Conservation (phyloP, 2,888 invertebrate genomes). For the Tinea pellionella region DNA sequence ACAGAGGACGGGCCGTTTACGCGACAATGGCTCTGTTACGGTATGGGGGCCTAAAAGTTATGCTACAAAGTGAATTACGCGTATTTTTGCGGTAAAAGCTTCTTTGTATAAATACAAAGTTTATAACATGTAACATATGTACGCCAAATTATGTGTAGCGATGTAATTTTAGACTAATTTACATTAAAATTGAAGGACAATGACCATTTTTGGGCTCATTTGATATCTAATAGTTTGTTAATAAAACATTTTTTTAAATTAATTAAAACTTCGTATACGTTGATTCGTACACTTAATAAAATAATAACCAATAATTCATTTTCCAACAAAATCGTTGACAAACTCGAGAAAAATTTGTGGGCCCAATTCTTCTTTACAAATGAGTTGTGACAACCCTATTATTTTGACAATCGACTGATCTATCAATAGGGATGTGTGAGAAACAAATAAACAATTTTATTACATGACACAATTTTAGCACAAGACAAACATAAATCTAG, state of each 20-base stretch:
- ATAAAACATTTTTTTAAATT: too few relatives aligned
- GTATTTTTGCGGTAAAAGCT: not conserved
- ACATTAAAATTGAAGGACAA: too few relatives aligned
- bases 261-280: too few relatives aligned
- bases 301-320: too few relatives aligned
- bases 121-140: not conserved
- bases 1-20: not conserved
- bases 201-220: too few relatives aligned
- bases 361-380: too few relatives aligned
- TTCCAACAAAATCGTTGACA: too few relatives aligned
- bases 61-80: not conserved
- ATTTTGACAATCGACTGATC: not conserved
- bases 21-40: not conserved
- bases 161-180: too few relatives aligned
- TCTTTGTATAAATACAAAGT: not conserved
- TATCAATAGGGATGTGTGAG: not conserved
- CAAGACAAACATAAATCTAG: not conserved
- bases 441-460: not conserved
- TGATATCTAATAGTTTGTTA: too few relatives aligned
- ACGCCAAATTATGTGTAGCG: too few relatives aligned
- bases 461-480: not conserved
- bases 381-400: not conserved
- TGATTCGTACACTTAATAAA: too few relatives aligned
- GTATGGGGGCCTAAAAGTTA: not conserved
- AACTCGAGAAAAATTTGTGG: too few relatives aligned